phyloP scores from a whole-genome alignment of 2,888 invertebrate species.

The Hyles lineata region DNA sequence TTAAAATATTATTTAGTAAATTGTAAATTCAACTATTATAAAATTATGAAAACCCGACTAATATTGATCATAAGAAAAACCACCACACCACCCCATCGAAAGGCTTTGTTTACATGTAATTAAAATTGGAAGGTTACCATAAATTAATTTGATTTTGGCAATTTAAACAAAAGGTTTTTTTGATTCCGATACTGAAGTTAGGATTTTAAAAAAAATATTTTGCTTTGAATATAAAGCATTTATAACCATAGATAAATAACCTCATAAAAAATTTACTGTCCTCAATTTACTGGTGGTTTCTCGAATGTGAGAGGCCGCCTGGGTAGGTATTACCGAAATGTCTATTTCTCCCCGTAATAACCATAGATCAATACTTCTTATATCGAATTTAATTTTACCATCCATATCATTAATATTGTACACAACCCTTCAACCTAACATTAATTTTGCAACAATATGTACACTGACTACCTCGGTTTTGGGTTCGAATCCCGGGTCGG shows the following conservation, averaged over 20 bases:
- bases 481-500: no score
- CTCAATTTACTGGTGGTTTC: no score
- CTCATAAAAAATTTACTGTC: neutral
- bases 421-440: conserved; percentile 3
- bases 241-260: no score
- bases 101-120: neutral
- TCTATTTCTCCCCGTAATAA: conserved; percentile 38
- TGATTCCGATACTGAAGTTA: no score
- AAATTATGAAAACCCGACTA: neutral
- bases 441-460: neutral
- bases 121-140: neutral
- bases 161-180: neutral
- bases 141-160: neutral
- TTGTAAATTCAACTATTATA: neutral
- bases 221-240: no score
- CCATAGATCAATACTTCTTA: conserved; percentile 52
- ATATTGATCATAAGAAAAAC: no score
- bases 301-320: no score
- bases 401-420: conserved; percentile 31
- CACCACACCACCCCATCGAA: no score
- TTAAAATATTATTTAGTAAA: neutral
- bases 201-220: no score
- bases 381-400: conserved; percentile 50
- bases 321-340: no score
- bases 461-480: no score